A percentile compares a stretch with the other conserved stretches of the same genome.
These are phyloP conservation scores for Hemichromis elongatus DNA, from an alignment of 2,113 vertebrate genomes.

Conservation along the genomic window DNA sequence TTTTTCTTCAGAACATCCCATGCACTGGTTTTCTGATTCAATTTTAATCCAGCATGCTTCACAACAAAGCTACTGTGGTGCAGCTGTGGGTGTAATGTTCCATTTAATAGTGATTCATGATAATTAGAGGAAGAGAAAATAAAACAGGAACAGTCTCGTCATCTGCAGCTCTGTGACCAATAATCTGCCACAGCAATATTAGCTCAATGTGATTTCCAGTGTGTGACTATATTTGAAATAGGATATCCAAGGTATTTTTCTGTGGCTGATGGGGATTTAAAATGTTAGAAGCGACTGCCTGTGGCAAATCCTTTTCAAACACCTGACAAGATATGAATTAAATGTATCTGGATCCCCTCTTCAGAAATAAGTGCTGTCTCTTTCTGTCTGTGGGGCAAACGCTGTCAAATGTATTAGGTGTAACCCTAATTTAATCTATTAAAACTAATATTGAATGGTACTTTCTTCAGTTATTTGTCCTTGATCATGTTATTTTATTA, in stretches of 20 bases:
- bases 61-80: background rate
- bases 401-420: background rate
- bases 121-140: slow-evolving; percentile 50
- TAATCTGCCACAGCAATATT: slow-evolving; percentile 18
- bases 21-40: slow-evolving; percentile 3
- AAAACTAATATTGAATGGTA: background rate
- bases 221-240: background rate
- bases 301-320: slow-evolving; percentile 32
- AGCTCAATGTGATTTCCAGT: slow-evolving; percentile 21
- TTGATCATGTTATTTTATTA: background rate
- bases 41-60: slow-evolving; percentile 18
- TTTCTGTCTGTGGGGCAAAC: background rate
- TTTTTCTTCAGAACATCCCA: background rate
- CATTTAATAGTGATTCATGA: slow-evolving; percentile 41
- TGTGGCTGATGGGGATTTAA: slow-evolving; percentile 18
- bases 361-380: background rate
- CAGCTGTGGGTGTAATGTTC: slow-evolving; percentile 30
- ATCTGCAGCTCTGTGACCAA: background rate
- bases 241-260: background rate
- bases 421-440: background rate
- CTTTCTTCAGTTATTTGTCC: background rate
- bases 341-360: slow-evolving; percentile 23
- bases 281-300: slow-evolving; percentile 4
- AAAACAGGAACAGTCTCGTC: background rate
- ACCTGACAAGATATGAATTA: slow-evolving; percentile 26